Evolutionary conservation across 2,797 vertebrate species (phyloP).

Genomic region (Echeneis naucrates): DNA sequence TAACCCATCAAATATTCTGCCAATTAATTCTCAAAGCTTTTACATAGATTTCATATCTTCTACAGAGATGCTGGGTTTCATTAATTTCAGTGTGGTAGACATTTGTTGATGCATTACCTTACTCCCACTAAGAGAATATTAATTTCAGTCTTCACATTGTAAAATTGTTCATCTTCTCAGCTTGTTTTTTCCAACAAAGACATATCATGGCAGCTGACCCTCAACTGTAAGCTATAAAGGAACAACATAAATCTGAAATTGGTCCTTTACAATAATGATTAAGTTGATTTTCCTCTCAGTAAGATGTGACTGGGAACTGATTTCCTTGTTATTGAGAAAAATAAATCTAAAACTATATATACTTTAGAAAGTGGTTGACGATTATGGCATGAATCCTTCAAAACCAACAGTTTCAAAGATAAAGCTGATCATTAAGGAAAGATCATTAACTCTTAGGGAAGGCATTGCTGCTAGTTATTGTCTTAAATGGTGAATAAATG

Average conservation of each 20-base stretch:
- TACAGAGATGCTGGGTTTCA: slow-evolving; percentile 8
- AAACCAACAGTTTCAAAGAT: slow-evolving; percentile 40
- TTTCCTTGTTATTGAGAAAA: background rate
- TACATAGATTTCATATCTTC: background rate
- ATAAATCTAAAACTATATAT: background rate
- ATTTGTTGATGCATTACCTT: background rate
- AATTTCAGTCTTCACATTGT: background rate
- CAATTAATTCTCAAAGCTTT: background rate
- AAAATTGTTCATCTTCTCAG: background rate
- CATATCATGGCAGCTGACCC: background rate
- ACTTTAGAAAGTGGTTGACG: background rate
- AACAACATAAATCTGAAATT: background rate
- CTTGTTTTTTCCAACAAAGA: background rate
- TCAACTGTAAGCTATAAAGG: background rate
- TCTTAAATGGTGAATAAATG: slow-evolving; percentile 22
- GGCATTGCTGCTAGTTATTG: slow-evolving; percentile 14
- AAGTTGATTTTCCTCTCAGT: slow-evolving; percentile 12
- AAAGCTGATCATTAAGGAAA: slow-evolving; percentile 31
- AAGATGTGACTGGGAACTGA: background rate
- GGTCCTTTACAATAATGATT: background rate
- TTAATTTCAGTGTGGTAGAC: background rate
- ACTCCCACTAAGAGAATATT: background rate
- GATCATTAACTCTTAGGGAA: slow-evolving; percentile 31
- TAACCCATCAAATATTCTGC: slow-evolving; percentile 27
- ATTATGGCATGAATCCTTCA: slow-evolving; percentile 17